Evolutionary conservation across 1,140 invertebrate species (phyloP), one percentile per base, ranked within the genome.

Genomic region (Fopius arisanus): DNA sequence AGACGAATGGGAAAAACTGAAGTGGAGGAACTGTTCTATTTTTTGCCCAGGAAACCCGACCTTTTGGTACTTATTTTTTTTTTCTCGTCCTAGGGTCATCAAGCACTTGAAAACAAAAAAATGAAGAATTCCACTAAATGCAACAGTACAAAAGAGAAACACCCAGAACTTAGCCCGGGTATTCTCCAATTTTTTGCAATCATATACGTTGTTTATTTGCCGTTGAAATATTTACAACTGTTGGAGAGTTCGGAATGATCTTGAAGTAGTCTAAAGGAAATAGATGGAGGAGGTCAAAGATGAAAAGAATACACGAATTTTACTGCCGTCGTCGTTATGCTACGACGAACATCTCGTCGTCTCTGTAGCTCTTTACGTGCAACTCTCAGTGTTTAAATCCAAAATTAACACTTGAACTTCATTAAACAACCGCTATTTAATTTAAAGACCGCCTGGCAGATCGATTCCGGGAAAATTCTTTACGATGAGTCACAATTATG

Each of bases 251-350:
- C 31, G 9, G 21, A 48, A 68, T 28, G 31, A 19, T 63, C 10
- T 19, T 70, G 54, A 70, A 54, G 21, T 16, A 65, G 59, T 62
- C 33, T 54, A 54, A 31, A 62, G n/a, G 41, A 43, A 67, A 19
- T 33, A 21, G 33, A 68, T n/a, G 23, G 40, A 48, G 43, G 77
- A 78, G 69, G 67, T 48, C 37, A 26, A 79, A 86, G 81, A 85
- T 86, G 82, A 86, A 85, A n/a, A 86, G 83, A 81, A 84, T 82
- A 74, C 74, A 29, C 67, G 76, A 71, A 21, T 14, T 73, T 86
- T 86, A 86, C 71, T 76, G 72, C 81, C 78, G 81, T 70, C 76
- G 78, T 75, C 81, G 83, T 84, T 79, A 84, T 75, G 84, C 74
- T 59, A 78, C 80, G 74, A 72, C 79, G 78, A 66, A 72, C 73